Conservation (phyloP, 92 coral and sea anemone species). For the Siderastrea siderea region DNA sequence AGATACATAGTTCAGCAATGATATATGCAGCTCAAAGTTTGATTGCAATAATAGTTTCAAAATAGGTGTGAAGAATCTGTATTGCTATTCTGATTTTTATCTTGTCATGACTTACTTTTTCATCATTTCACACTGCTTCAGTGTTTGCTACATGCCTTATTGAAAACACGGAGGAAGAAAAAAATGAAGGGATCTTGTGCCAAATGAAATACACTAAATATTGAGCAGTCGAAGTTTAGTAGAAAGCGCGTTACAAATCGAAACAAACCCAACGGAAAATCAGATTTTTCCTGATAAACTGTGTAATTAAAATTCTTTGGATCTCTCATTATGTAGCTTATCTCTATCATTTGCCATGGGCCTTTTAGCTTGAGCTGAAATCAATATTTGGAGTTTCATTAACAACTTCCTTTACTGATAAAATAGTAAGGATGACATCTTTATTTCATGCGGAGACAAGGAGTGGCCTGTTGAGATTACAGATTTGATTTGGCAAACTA, state of each 20-base stretch:
- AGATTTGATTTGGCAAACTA: constrained; percentile 20
- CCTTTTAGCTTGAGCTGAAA: constrained; percentile 38
- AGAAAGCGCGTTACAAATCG: neutral
- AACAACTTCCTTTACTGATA: constrained; percentile 39
- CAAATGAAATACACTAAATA: neutral
- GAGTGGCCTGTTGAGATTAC: constrained; percentile 46
- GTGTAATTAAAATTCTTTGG: constrained; percentile 34
- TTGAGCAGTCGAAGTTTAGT: neutral
- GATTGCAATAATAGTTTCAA: neutral
- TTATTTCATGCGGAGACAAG: constrained; percentile 4
- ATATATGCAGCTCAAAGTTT: neutral
- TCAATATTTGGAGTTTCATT: constrained; percentile 47
- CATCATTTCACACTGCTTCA: neutral
- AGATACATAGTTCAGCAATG: neutral
- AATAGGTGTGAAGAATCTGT: constrained; percentile 8
- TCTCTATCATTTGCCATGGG: constrained; percentile 25
- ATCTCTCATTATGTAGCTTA: constrained; percentile 9
- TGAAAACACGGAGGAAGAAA: neutral
- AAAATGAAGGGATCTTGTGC: neutral
- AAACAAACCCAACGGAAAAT: neutral
- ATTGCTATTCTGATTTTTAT: constrained; percentile 26
- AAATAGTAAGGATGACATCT: neutral
- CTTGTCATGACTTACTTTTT: neutral
- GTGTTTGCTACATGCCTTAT: neutral
- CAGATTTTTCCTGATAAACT: constrained; percentile 33